Conservation (phyloP, 2,888 invertebrate species). For the Acanthosoma haemorrhoidale region DNA sequence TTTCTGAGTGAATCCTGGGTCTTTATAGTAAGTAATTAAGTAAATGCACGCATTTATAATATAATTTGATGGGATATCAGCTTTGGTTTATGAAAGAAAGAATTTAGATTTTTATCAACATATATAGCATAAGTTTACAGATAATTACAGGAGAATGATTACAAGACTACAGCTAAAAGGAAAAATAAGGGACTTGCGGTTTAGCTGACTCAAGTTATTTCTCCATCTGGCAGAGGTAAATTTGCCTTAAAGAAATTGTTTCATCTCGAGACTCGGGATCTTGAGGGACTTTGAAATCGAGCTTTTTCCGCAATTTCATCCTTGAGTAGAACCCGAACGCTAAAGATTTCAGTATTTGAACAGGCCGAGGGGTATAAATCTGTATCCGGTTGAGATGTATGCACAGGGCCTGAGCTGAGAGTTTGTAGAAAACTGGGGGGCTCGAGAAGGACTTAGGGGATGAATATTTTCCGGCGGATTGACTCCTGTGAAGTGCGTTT, state of each 20-base stretch:
- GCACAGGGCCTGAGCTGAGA: not conserved
- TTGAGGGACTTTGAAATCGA: too few relatives aligned
- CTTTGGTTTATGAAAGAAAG: too few relatives aligned
- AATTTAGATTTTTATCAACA: too few relatives aligned
- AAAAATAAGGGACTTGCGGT: too few relatives aligned
- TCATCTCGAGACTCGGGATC: not conserved
- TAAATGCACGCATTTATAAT: too few relatives aligned
- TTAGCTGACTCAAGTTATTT: too few relatives aligned
- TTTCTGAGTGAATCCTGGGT: too few relatives aligned
- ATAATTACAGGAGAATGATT: too few relatives aligned
- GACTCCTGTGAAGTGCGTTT: constrained; percentile 24
- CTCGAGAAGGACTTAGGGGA: not conserved
- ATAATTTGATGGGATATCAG: too few relatives aligned
- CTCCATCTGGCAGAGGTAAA: not conserved
- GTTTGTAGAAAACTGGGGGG: not conserved
- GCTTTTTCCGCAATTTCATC: constrained; percentile 3
- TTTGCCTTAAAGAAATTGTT: not conserved
- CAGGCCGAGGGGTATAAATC: not conserved
- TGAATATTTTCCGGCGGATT: constrained; percentile 19
- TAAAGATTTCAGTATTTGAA: constrained; percentile 10
- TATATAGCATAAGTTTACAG: too few relatives aligned
- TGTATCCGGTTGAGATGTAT: constrained; percentile 4
- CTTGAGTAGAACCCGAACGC: not conserved
- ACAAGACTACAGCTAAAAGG: too few relatives aligned
- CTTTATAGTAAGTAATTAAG: too few relatives aligned